Evolutionary conservation across 2,888 invertebrate species (phyloP).

Genomic region (Phengaris alcon): DNA sequence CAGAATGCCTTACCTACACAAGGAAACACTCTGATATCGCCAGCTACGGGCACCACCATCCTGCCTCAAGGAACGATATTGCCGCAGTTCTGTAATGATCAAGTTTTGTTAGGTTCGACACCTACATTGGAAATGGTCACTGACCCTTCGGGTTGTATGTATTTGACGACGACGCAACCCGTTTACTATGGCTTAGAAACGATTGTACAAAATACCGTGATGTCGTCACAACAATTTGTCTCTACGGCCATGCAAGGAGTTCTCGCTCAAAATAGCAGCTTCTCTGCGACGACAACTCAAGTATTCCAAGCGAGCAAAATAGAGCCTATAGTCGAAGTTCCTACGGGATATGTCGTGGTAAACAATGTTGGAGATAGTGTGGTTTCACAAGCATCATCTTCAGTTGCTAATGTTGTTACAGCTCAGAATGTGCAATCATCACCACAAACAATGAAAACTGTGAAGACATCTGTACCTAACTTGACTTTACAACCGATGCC

Average conservation of each 20-base stretch:
- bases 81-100: conserved; percentile 79
- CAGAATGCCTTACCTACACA: conserved; percentile 75
- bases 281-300: conserved; percentile 90
- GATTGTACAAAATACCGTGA: conserved; percentile 91
- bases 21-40: conserved; percentile 74
- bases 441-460: conserved; percentile 62
- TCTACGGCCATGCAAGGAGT: conserved; percentile 90
- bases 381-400: conserved; percentile 54
- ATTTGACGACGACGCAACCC: conserved; percentile 83
- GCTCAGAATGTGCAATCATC: conserved; percentile 67
- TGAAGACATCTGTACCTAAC: conserved; percentile 68
- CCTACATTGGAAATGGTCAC: conserved; percentile 83
- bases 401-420: conserved; percentile 67
- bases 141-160: conserved; percentile 79
- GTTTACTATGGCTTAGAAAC: conserved; percentile 91
- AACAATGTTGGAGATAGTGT: conserved; percentile 81
- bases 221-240: conserved; percentile 93
- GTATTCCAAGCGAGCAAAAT: conserved; percentile 92
- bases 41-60: conserved; percentile 79
- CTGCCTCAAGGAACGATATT: conserved; percentile 80
- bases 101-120: conserved; percentile 81
- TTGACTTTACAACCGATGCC: conserved; percentile 72
- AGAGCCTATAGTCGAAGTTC: conserved; percentile 88
- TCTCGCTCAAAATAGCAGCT: conserved; percentile 89
- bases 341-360: conserved; percentile 84